Evolutionary conservation across 2,888 invertebrate species (phyloP), one percentile per base, ranked within the genome.

Genomic region (Neoaliturus tenellus): DNA sequence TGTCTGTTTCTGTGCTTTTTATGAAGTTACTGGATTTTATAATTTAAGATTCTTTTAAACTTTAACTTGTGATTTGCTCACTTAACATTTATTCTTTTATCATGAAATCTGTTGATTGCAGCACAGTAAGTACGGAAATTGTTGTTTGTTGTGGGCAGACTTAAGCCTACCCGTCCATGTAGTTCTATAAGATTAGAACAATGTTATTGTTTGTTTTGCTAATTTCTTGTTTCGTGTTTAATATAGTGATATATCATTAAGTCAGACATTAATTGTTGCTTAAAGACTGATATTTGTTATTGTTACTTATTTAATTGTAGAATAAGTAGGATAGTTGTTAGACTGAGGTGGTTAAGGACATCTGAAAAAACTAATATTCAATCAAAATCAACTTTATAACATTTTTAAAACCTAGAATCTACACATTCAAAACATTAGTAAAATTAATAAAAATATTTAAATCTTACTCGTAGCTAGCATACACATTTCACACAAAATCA

Each of bases 261-360:
- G 41, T 71, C 39, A 71, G 41, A 71, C 41, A 67, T 67, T 67
- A 33, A 41, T 71, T 71, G 71, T 71, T 71, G 39, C 41, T 71
- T 71, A 41, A 71, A 71, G 71, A 71, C 71, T 71, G 71, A 71
- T 71, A 41, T 35, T 41, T 71, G 71, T 71, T 71, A 71, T 71
- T 71, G 71, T 71, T 71, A 71, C 35, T 67, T 67, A 67, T 67
- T 31, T 67, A 33, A 67, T 67, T 67, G n/a, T 31, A 23, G 51
- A 17, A 4, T 67, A 67, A 31, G 67, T 67, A 31, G 8, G 67
- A 17, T 31, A 14, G 2, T 6, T 33, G 31, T 31, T 31, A 14
- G 67, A 31, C 31, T n/a, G 35, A 67, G 31, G n/a, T 67, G 67
- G 67, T 28, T 10, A 48, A 23, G 51, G 51, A 51, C 51, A 20